Evolutionary conservation across 2,888 invertebrate species (phyloP).

Genomic region (Agonopterix arenella): DNA sequence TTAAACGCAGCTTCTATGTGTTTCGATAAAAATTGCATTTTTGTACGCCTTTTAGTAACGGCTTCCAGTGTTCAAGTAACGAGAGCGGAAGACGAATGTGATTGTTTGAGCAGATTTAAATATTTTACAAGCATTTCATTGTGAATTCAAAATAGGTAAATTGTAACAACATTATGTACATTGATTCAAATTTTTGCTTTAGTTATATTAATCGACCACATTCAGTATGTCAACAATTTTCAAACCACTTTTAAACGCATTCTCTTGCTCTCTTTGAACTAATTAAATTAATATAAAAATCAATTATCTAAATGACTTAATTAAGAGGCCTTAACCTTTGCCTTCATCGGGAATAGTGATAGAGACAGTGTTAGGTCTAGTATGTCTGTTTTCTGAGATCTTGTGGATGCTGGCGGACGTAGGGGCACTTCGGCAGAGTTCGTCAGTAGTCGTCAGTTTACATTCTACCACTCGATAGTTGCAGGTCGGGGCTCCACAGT

Average conservation of each 20-base stretch:
- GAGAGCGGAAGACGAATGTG: constrained; percentile 59
- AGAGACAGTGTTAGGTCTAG: constrained; percentile 71
- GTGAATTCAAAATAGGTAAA: constrained; percentile 7
- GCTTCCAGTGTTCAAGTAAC: not conserved
- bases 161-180: not conserved
- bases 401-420: constrained; percentile 29
- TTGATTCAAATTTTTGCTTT: not conserved
- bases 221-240: constrained; percentile 12
- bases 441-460: constrained; percentile 64
- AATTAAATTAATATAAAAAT: constrained; percentile 19
- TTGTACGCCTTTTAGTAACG: too few species aligned
- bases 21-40: too few species aligned
- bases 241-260: constrained; percentile 19
- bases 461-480: constrained; percentile 70
- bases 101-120: constrained; percentile 40
- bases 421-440: constrained; percentile 41
- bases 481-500: constrained; percentile 59
- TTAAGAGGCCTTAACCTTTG: constrained; percentile 54
- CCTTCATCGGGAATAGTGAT: constrained; percentile 77
- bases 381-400: constrained; percentile 33
- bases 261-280: constrained; percentile 31
- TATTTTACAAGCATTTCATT: constrained; percentile 15
- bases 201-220: constrained; percentile 4
- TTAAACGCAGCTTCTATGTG: too few species aligned
- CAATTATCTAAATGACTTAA: constrained; percentile 25